Evolutionary conservation across 53 echinoderm and acorn worm species (phyloP).

Genomic region (Echinarachnius parma): DNA sequence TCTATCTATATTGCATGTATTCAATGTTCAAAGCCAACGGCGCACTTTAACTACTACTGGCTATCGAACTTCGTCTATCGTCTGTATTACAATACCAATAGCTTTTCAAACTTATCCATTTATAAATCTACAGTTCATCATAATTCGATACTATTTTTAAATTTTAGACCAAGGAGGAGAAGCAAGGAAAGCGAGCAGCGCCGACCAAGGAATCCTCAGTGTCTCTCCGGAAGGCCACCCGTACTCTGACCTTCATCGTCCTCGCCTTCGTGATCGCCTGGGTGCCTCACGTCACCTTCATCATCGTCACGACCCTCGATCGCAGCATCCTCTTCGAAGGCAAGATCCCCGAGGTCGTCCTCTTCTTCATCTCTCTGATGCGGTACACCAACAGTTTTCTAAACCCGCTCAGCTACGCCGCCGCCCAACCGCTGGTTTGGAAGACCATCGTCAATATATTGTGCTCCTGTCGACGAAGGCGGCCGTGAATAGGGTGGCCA

Average conservation of each 20-base stretch:
- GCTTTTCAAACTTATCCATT: no score
- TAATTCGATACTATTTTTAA: no score
- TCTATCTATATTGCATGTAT: no score
- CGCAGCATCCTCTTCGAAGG: slow-evolving; percentile 1
- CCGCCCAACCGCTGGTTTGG: slow-evolving; percentile 17
- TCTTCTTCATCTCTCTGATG: slow-evolving; percentile 5
- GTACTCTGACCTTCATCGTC: slow-evolving; percentile 25
- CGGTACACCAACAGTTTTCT: slow-evolving; percentile 36
- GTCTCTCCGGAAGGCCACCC: slow-evolving; percentile 4
- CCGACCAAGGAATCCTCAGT: neutral
- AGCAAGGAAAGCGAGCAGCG: no score
- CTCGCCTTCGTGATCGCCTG: slow-evolving; percentile 25
- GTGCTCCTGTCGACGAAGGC: no score
- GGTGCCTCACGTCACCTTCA: slow-evolving; percentile 30
- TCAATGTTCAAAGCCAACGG: no score
- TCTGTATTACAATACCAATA: no score
- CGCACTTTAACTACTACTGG: no score
- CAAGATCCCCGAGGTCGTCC: neutral
- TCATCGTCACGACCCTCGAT: slow-evolving; percentile 12
- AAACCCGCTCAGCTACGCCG: slow-evolving; percentile 19
- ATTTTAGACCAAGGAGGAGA: no score
- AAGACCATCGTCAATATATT: neutral
- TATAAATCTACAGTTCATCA: no score
- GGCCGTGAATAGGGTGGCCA: no score
- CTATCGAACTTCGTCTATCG: no score